A percentile compares a stretch with the other conserved stretches of the same genome.
phyloP scores from a whole-genome alignment of 2,888 invertebrate genomes.

The Cephus sareptanus region DNA sequence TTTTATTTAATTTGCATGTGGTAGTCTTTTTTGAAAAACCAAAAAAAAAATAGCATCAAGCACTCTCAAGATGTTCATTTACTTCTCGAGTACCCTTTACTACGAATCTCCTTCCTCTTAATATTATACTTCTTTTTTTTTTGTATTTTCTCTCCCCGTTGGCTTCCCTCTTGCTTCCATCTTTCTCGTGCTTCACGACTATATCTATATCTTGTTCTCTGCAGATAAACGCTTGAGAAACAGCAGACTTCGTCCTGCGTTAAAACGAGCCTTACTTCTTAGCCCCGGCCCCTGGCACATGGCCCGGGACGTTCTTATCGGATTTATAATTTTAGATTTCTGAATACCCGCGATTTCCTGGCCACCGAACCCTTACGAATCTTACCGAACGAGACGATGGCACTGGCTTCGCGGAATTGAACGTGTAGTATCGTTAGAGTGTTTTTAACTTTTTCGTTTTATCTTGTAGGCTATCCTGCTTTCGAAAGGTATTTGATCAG shows the following conservation, averaged over 20 bases:
- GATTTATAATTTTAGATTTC: constrained; percentile 57
- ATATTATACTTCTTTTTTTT: not conserved
- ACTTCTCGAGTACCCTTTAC: not conserved
- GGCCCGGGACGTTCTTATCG: constrained; percentile 52
- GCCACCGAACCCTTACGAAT: constrained; percentile 31
- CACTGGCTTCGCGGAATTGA: not conserved
- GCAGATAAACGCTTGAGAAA: constrained; percentile 58
- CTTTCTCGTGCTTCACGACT: not conserved
- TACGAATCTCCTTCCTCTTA: not conserved
- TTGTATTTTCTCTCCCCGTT: not conserved
- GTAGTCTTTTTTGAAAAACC: not conserved
- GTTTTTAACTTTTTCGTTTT: not conserved
- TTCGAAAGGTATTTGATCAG: not conserved
- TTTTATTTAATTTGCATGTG: not conserved
- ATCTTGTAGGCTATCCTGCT: not conserved
- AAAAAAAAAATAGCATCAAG: not conserved
- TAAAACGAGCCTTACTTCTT: constrained; percentile 41
- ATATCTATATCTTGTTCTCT: not conserved
- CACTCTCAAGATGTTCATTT: not conserved
- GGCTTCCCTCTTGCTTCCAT: not conserved
- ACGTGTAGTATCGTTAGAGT: not conserved
- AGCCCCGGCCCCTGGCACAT: constrained; percentile 44
- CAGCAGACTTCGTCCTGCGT: constrained; percentile 46
- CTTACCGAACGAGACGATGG: not conserved
- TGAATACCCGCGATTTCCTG: constrained; percentile 44